Conservation (phyloP, 2,113 vertebrate species). For the Anas platyrhynchos region DNA sequence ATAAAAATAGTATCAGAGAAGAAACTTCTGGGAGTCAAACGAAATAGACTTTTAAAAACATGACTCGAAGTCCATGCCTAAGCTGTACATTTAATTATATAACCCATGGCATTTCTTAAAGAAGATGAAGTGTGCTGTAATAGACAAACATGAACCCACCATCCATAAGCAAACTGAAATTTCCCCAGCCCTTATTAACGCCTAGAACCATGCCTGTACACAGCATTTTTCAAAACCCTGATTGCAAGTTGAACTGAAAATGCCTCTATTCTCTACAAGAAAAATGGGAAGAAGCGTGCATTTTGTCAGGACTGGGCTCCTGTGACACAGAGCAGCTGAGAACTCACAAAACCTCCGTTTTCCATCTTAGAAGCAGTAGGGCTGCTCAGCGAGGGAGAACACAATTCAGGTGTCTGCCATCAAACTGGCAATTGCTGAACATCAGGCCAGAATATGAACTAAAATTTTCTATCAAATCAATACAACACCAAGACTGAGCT, state of each 20-base stretch:
- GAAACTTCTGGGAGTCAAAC: not conserved
- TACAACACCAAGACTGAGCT: not conserved
- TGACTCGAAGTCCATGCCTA: not conserved
- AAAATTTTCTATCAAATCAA: not conserved
- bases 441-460: not conserved
- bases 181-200: not conserved
- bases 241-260: not conserved
- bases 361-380: not conserved
- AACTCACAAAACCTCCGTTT: not conserved
- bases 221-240: not conserved
- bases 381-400: not conserved
- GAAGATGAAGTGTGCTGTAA: not conserved
- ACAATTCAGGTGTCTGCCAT: not conserved
- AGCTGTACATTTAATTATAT: not conserved
- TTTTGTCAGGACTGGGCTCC: not conserved
- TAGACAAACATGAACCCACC: not conserved
- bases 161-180: not conserved
- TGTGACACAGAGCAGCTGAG: not conserved
- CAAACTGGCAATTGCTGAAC: not conserved
- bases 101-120: not conserved
- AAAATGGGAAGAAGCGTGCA: rapidly evolving
- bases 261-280: not conserved
- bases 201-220: rapidly evolving
- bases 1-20: not conserved
- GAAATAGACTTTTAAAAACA: not conserved